Conservation (phyloP, 2,888 invertebrate genomes). For the Gryllus longicercus region DNA sequence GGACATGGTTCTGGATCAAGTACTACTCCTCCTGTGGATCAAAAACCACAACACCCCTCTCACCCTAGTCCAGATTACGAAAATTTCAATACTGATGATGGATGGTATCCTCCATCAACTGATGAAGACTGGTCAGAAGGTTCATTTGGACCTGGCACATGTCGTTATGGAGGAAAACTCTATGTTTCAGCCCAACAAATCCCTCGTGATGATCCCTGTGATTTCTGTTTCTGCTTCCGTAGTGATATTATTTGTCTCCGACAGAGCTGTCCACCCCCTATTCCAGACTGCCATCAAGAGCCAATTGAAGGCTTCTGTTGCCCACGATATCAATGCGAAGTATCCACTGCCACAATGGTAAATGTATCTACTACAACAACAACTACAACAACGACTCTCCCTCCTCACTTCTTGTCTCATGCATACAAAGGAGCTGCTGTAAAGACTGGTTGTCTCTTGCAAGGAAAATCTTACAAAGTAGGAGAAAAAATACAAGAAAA, state of each 20-base stretch:
- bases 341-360: slow-evolving; percentile 77
- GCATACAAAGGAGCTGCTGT: slow-evolving; percentile 72
- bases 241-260: slow-evolving; percentile 93
- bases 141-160: slow-evolving; percentile 82
- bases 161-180: slow-evolving; percentile 86
- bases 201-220: slow-evolving; percentile 89
- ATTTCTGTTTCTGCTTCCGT: slow-evolving; percentile 95
- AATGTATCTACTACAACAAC: slow-evolving; percentile 85
- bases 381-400: slow-evolving; percentile 73
- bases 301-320: slow-evolving; percentile 92
- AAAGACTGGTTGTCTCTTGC: slow-evolving; percentile 79
- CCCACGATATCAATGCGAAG: slow-evolving; percentile 90
- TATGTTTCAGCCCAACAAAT: slow-evolving; percentile 94
- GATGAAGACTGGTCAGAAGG: slow-evolving; percentile 63
- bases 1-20: background rate
- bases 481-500: slow-evolving; percentile 81
- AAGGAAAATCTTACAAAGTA: slow-evolving; percentile 78
- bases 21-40: slow-evolving; percentile 47
- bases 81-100: slow-evolving; percentile 22
- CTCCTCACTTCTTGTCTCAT: slow-evolving; percentile 77
- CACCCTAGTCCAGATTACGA: slow-evolving; percentile 69
- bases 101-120: slow-evolving; percentile 18
- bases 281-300: slow-evolving; percentile 86
- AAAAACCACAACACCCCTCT: slow-evolving; percentile 65
- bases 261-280: slow-evolving; percentile 93